Evolutionary conservation across 1,140 invertebrate genomes (phyloP).

Genomic region (Drosophila mauritiana): DNA sequence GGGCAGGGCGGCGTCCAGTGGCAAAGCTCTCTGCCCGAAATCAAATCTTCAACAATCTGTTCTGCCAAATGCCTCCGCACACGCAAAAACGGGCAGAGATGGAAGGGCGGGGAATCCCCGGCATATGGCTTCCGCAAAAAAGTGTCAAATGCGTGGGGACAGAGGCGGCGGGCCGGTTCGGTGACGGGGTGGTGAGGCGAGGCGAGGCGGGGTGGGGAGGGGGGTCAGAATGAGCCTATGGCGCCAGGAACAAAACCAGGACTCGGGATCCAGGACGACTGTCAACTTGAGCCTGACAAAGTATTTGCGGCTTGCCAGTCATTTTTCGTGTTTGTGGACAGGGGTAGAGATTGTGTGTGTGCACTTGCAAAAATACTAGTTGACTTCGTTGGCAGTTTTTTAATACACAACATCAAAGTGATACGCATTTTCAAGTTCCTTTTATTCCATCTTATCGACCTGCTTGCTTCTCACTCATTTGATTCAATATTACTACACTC

Average conservation of each 20-base stretch:
- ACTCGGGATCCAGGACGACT: conserved; percentile 58
- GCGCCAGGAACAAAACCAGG: conserved; percentile 21
- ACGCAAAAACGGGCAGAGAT: conserved; percentile 15
- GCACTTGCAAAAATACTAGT: not conserved
- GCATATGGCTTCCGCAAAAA: conserved; percentile 53
- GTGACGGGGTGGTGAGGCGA: too few relatives aligned
- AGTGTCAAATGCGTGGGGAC: conserved; percentile 70
- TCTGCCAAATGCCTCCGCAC: conserved; percentile 56
- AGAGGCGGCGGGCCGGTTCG: not conserved
- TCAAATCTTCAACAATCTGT: conserved; percentile 80
- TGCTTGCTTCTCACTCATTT: too few relatives aligned
- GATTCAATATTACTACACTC: too few relatives aligned
- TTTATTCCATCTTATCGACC: too few relatives aligned
- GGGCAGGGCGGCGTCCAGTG: conserved; percentile 11
- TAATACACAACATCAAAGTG: too few relatives aligned
- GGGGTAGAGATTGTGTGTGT: not conserved
- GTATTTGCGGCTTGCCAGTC: conserved; percentile 80
- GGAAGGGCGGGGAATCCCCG: not conserved
- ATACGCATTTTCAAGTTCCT: too few relatives aligned
- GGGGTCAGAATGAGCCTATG: conserved; percentile 30
- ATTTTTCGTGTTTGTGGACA: conserved; percentile 57
- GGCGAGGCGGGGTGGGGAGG: not conserved
- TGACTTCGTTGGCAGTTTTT: not conserved
- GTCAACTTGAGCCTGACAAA: conserved; percentile 82
- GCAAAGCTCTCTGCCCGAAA: conserved; percentile 62